Conservation (phyloP, 2,113 vertebrate genomes). For the Nerophis lumbriciformis region DNA sequence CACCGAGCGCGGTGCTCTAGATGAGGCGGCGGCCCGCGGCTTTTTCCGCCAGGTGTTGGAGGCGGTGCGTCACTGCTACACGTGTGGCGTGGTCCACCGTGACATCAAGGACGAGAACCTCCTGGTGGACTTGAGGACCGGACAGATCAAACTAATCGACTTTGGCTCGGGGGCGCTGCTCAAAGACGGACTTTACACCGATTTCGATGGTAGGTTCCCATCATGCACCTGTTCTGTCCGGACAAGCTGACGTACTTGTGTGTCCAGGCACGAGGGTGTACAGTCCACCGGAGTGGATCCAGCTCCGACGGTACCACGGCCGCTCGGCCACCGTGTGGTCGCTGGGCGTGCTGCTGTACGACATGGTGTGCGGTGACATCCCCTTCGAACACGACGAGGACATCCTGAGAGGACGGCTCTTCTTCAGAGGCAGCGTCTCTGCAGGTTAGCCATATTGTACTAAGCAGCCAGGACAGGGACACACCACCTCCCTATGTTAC, state of each 20-base stretch:
- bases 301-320: constrained; percentile 86
- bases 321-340: constrained; percentile 91
- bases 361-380: constrained; percentile 94
- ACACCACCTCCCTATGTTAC: background rate
- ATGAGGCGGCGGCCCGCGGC: constrained; percentile 80
- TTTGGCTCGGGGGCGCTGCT: constrained; percentile 91
- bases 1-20: constrained; percentile 86
- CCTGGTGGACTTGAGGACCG: constrained; percentile 83
- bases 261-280: constrained; percentile 85
- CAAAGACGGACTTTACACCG: constrained; percentile 88
- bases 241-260: background rate
- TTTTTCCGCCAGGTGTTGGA: constrained; percentile 90
- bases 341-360: constrained; percentile 86
- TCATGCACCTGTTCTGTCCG: background rate
- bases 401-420: constrained; percentile 80
- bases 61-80: constrained; percentile 86
- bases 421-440: constrained; percentile 83
- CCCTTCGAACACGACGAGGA: constrained; percentile 93
- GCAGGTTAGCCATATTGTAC: constrained; percentile 53
- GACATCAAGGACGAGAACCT: constrained; percentile 97
- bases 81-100: constrained; percentile 84
- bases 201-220: constrained; percentile 84
- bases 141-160: constrained; percentile 89
- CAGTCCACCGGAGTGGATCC: constrained; percentile 93
- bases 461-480: background rate